Evolutionary conservation across 2,113 vertebrate species (phyloP), one percentile per base, ranked within the genome.

Genomic region (Nerophis lumbriciformis): DNA sequence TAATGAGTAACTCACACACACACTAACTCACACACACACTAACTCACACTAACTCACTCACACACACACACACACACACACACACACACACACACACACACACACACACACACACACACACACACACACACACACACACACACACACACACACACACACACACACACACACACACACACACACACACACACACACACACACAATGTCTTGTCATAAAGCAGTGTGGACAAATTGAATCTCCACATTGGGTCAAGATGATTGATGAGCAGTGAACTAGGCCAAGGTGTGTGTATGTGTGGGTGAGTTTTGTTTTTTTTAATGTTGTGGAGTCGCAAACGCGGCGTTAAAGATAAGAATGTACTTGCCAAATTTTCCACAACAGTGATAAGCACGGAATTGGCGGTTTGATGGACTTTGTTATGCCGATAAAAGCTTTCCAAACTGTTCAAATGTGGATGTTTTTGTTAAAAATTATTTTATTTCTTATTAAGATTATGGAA

Each of bases 1-100:
- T 85, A 87, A 89, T 85, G 48, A 81, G 57, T 90, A 79, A 87
- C 82, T 15, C 15, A 61, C 54, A n/a, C n/a, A n/a, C n/a, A n/a
- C n/a, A n/a, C n/a, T n/a, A n/a, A n/a, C n/a, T n/a, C 28, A 28
- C 28, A 28, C 28, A 28, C 28, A 28, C 28, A 3, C n/a, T n/a
- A n/a, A n/a, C n/a, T n/a, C n/a, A n/a, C n/a, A n/a, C n/a, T n/a
- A n/a, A n/a, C n/a, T n/a, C 28, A 3, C 63, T 61, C 39, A 10
- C 7, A 8, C 42, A 9, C 10, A 45, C 42, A 45, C 10, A 16
- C 53, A 9, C 53, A 9, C 4, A 28, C 35, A 8, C n/a, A n/a
- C n/a, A n/a, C n/a, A n/a, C n/a, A n/a, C n/a, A n/a, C n/a, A n/a
- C n/a, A n/a, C n/a, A n/a, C n/a, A n/a, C n/a, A n/a, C 63, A 65